Evolutionary conservation across 2,888 invertebrate species (phyloP).

Genomic region (Epirrhoe alternata): DNA sequence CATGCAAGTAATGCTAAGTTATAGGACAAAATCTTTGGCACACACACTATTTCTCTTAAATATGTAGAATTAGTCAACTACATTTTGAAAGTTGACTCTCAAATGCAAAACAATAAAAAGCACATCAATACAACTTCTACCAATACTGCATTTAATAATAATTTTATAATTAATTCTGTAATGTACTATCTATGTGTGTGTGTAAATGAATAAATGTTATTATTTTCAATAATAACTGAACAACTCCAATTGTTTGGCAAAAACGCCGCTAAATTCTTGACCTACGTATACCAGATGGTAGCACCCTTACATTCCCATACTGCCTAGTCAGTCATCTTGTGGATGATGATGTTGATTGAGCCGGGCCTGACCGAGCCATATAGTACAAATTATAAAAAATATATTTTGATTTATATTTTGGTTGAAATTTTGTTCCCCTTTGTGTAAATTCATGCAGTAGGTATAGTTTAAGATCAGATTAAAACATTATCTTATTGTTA

Average conservation of each 20-base stretch:
- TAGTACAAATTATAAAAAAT: not conserved
- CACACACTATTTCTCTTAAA: not conserved
- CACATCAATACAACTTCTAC: too few relatives aligned
- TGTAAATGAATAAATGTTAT: not conserved
- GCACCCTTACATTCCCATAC: conserved; percentile 7
- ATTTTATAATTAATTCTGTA: too few relatives aligned
- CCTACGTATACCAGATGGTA: not conserved
- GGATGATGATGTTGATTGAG: not conserved
- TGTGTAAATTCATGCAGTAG: too few relatives aligned
- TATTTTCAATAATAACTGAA: not conserved
- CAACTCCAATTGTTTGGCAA: not conserved
- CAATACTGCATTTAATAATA: too few relatives aligned
- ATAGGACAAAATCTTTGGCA: not conserved
- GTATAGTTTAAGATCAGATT: too few relatives aligned
- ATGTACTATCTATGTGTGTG: too few relatives aligned
- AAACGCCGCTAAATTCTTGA: conserved; percentile 5
- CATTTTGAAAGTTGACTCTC: not conserved
- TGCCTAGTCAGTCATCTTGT: not conserved
- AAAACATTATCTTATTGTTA: too few relatives aligned
- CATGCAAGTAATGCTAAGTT: not conserved
- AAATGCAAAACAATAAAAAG: too few relatives aligned
- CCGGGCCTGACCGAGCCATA: not conserved
- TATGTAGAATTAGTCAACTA: not conserved
- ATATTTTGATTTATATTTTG: too few relatives aligned
- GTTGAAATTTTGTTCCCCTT: too few relatives aligned